Percentiles rank a stretch among this genome's conserved stretches.
phyloP scores from a whole-genome alignment of 2,113 vertebrate genomes.

The Alethe diademata region DNA sequence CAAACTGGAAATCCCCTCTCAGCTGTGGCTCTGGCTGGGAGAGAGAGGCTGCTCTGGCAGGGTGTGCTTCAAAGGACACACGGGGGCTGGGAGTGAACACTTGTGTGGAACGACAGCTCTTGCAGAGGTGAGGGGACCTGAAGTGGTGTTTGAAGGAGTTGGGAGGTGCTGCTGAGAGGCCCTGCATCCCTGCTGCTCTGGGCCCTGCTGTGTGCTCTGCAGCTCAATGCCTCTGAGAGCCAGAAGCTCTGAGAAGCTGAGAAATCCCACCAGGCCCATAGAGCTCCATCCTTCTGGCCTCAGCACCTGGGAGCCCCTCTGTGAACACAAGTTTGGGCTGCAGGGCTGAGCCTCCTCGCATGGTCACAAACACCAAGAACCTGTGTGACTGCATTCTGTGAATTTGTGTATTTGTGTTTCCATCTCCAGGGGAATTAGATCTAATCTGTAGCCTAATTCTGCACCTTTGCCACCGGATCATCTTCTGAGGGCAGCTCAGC shows the following conservation, averaged over 20 bases:
- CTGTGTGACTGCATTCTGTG: neutral
- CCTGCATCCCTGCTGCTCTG: neutral
- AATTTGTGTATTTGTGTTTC: neutral
- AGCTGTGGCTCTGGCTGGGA: neutral
- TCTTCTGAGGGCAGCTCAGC: neutral
- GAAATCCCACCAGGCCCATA: neutral
- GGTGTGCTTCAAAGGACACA: neutral
- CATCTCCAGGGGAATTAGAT: neutral
- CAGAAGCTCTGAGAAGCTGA: neutral
- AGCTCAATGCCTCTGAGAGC: neutral
- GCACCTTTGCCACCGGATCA: neutral
- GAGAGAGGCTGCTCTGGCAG: neutral
- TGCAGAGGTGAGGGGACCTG: neutral
- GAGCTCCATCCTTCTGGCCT: neutral
- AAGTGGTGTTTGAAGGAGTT: neutral
- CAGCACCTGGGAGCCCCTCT: neutral
- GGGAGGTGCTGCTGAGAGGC: neutral
- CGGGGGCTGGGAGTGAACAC: neutral
- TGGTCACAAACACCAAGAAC: fast-evolving
- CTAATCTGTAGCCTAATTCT: neutral
- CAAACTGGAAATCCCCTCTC: neutral
- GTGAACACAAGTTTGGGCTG: neutral
- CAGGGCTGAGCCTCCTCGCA: neutral
- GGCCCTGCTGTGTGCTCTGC: neutral
- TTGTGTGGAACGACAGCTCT: neutral